Conservation (phyloP, 2,888 invertebrate genomes). For the Dolichopus griseipennis region DNA sequence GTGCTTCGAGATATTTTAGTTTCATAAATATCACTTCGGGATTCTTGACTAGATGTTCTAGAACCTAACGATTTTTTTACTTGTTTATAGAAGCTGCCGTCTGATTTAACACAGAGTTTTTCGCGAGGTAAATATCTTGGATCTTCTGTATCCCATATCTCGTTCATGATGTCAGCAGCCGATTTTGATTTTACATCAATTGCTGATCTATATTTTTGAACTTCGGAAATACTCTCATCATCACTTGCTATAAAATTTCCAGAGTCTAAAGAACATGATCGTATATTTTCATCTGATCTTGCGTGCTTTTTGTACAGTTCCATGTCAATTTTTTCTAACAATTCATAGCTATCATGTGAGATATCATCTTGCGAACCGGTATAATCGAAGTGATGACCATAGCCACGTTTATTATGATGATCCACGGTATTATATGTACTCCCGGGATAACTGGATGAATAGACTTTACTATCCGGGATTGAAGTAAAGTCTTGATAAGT, state of each 20-base stretch:
- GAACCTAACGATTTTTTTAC: constrained; percentile 56
- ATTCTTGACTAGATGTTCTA: constrained; percentile 61
- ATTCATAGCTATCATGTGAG: constrained; percentile 80
- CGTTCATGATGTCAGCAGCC: constrained; percentile 59
- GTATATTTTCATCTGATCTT: constrained; percentile 46
- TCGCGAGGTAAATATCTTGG: constrained; percentile 64
- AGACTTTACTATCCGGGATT: constrained; percentile 60
- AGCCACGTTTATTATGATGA: constrained; percentile 45
- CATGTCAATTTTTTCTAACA: constrained; percentile 63
- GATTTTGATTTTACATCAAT: constrained; percentile 57
- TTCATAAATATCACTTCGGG: constrained; percentile 60
- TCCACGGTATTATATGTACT: constrained; percentile 55
- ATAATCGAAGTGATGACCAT: constrained; percentile 43
- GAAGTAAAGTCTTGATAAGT: constrained; percentile 55
- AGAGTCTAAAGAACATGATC: constrained; percentile 67
- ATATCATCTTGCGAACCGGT: constrained; percentile 74
- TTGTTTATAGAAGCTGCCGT: constrained; percentile 63
- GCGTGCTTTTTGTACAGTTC: constrained; percentile 38
- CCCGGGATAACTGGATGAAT: constrained; percentile 80
- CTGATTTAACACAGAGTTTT: constrained; percentile 61
- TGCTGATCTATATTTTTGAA: constrained; percentile 50
- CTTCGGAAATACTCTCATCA: constrained; percentile 55
- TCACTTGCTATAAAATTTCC: constrained; percentile 69
- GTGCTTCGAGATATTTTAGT: constrained; percentile 57
- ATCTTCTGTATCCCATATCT: constrained; percentile 70